Percentiles rank a stretch among this genome's conserved stretches.
phyloP scores from a whole-genome alignment of 2,113 vertebrate genomes.

The Hoplias malabaricus region DNA sequence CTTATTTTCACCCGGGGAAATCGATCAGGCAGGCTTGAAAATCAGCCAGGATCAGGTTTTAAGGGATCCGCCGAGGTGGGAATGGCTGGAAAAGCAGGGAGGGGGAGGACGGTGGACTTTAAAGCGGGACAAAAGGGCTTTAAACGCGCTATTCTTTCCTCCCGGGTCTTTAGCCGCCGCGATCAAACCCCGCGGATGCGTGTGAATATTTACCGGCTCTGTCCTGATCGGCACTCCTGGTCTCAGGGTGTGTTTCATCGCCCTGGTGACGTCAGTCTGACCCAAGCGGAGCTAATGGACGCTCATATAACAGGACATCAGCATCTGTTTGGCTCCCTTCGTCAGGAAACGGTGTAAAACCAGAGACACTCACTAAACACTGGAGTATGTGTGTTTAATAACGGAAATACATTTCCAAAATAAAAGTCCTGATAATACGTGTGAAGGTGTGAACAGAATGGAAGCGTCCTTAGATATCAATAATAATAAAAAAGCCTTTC shows the following conservation, averaged over 20 bases:
- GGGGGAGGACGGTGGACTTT: slow-evolving; percentile 11
- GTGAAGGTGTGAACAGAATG: no score
- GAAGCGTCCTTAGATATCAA: no score
- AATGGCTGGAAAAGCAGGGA: not conserved
- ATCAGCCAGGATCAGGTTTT: slow-evolving; percentile 84
- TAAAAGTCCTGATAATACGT: no score
- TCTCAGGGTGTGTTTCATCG: not conserved
- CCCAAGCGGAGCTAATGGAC: not conserved
- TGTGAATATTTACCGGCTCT: not conserved
- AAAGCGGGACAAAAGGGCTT: no score
- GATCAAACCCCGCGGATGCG: not conserved
- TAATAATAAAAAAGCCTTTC: no score
- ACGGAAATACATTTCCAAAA: no score
- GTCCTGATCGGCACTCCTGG: not conserved
- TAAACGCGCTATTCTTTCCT: not conserved
- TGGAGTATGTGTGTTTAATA: no score
- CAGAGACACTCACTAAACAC: no score
- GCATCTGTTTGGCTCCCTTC: no score
- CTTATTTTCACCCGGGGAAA: slow-evolving; percentile 84
- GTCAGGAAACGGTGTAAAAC: no score
- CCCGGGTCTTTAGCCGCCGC: not conserved
- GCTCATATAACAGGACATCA: no score
- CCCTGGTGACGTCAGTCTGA: not conserved
- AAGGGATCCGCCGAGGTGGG: slow-evolving; percentile 71
- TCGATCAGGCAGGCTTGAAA: slow-evolving; percentile 87